phyloP scores from a whole-genome alignment of 2,113 vertebrate species.

The Paradisaea rubra region DNA sequence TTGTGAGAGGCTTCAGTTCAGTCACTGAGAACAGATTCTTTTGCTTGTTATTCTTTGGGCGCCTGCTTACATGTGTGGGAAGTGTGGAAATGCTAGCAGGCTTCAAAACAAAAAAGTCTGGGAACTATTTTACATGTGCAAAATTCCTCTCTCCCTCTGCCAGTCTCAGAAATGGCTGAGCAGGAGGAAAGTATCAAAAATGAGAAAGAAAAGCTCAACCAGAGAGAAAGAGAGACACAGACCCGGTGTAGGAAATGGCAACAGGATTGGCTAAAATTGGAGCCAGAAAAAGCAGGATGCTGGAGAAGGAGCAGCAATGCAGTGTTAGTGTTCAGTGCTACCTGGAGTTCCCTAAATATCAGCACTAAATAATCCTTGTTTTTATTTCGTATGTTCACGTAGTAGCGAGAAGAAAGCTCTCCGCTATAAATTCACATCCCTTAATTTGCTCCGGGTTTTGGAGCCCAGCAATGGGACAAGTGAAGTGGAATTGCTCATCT shows the following conservation, averaged over 20 bases:
- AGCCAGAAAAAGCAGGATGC: not conserved
- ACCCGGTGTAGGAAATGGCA: not conserved
- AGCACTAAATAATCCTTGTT: not conserved
- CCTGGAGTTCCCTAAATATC: not conserved
- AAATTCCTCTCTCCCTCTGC: not conserved
- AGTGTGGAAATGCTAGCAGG: conserved; percentile 35
- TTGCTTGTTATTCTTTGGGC: conserved; percentile 8
- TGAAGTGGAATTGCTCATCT: not conserved
- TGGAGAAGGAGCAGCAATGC: not conserved
- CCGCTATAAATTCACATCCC: not conserved
- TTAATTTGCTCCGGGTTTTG: not conserved
- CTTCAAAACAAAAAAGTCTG: conserved; percentile 49
- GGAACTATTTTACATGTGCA: conserved; percentile 23
- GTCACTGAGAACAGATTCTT: conserved; percentile 12
- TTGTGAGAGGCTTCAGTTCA: not conserved
- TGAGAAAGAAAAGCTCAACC: not conserved
- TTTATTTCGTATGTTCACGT: not conserved
- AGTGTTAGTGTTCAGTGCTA: not conserved
- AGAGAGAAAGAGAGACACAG: not conserved
- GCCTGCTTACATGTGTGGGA: conserved; percentile 38
- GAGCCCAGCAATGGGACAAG: not conserved
- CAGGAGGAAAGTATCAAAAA: not conserved
- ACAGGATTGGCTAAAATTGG: not conserved
- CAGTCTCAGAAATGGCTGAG: conserved; percentile 7
- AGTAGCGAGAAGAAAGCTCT: not conserved